These are phyloP conservation scores for Mesodorylaimus sp. DNA, from an alignment of 2,888 invertebrate species.

Conservation along the genomic window DNA sequence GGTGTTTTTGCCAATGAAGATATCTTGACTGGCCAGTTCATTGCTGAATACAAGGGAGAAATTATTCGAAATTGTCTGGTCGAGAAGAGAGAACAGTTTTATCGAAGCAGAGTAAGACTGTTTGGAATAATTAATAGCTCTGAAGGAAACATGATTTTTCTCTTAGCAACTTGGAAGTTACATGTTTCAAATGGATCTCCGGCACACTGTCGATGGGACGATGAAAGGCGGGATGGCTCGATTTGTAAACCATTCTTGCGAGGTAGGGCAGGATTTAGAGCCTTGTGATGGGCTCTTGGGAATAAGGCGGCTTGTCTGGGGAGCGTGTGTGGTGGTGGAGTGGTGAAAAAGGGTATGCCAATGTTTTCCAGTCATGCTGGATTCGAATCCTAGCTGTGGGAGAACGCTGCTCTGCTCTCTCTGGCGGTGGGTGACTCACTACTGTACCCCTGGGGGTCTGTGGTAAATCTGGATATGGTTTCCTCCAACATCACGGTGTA, in stretches of 20 bases:
- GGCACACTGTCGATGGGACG: not conserved
- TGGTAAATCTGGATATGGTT: too few species aligned
- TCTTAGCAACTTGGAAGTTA: not conserved
- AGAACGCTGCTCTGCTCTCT: too few species aligned
- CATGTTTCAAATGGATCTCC: not conserved
- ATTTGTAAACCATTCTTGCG: constrained; percentile 2
- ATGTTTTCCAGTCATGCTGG: too few species aligned
- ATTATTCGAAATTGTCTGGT: not conserved
- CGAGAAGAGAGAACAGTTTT: not conserved
- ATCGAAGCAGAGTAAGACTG: too few species aligned
- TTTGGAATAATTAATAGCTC: not conserved
- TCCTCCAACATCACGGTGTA: too few species aligned
- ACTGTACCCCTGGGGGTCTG: too few species aligned
- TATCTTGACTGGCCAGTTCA: not conserved
- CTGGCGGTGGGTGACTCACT: too few species aligned
- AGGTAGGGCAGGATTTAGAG: too few species aligned
- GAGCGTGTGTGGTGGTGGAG: not conserved
- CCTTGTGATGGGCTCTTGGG: too few species aligned
- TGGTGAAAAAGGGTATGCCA: too few species aligned
- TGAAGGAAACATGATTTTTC: not conserved
- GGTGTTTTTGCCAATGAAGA: not conserved
- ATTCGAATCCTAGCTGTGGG: too few species aligned
- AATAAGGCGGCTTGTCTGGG: not conserved
- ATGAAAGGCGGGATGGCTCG: not conserved
- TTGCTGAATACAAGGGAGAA: not conserved